A percentile compares a stretch with the other conserved stretches of the same genome.
Conservation (phyloP, 2,888 invertebrate species). For the Apodemia zela region DNA sequence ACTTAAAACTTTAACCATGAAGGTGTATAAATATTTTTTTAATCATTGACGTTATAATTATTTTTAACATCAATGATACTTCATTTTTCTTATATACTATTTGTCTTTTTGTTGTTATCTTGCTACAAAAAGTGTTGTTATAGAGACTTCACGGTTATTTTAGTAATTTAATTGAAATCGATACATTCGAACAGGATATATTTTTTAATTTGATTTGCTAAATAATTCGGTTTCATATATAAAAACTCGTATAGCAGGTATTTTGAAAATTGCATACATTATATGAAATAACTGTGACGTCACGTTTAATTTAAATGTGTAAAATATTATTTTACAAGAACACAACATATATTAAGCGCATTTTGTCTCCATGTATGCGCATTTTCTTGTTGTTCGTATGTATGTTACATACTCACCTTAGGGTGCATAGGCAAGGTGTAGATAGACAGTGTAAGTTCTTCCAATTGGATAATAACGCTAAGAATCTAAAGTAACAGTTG, state of each 20-base stretch:
- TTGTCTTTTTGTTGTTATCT: neutral
- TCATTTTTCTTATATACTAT: neutral
- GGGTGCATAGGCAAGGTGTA: neutral
- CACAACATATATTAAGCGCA: neutral
- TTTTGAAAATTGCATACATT: neutral
- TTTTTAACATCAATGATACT: no score
- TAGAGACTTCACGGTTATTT: neutral
- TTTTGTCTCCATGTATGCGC: neutral
- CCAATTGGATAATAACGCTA: neutral
- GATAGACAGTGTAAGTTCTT: neutral
- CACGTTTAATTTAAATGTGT: neutral
- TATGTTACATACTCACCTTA: neutral
- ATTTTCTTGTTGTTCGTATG: slow-evolving; percentile 7
- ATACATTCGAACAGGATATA: neutral
- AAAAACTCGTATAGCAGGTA: neutral
- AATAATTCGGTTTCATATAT: neutral
- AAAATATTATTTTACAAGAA: neutral
- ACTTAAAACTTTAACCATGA: neutral
- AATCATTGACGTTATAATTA: neutral
- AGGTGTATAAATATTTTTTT: neutral
- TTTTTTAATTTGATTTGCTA: neutral
- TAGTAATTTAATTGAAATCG: neutral
- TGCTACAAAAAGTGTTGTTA: neutral
- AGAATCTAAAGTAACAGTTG: neutral
- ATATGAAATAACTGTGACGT: neutral